Percentiles rank a stretch among this genome's conserved stretches.
Evolutionary conservation across 2,888 invertebrate species (phyloP).

Genomic region (Tetramorium bicarinatum): DNA sequence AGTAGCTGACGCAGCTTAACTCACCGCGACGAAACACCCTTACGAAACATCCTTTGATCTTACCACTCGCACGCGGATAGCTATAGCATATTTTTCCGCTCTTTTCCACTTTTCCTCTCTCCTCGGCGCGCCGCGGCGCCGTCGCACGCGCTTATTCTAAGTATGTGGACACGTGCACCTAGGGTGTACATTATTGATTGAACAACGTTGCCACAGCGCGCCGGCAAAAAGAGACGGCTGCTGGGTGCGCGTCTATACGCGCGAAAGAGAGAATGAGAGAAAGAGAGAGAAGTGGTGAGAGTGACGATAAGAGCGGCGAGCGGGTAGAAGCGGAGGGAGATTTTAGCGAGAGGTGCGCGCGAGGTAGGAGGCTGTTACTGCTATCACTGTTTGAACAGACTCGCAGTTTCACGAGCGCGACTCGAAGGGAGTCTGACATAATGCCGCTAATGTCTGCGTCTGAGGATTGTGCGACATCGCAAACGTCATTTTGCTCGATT

Average conservation of each 20-base stretch:
- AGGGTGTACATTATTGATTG: slow-evolving; percentile 83
- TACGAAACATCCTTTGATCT: slow-evolving; percentile 81
- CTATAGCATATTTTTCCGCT: slow-evolving; percentile 60
- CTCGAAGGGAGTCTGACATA: slow-evolving; percentile 81
- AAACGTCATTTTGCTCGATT: slow-evolving; percentile 49
- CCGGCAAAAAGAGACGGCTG: slow-evolving; percentile 68
- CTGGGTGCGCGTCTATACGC: slow-evolving; percentile 58
- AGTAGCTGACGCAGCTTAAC: slow-evolving; percentile 84
- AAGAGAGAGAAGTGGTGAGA: slow-evolving; percentile 33
- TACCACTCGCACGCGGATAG: slow-evolving; percentile 61
- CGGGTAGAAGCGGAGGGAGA: slow-evolving; percentile 53
- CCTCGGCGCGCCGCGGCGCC: slow-evolving; percentile 27
- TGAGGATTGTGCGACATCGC: slow-evolving; percentile 69
- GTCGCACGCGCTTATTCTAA: slow-evolving; percentile 63
- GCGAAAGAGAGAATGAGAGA: slow-evolving; percentile 55
- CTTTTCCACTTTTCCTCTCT: slow-evolving; percentile 49
- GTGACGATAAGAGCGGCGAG: slow-evolving; percentile 42
- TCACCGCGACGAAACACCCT: slow-evolving; percentile 69
- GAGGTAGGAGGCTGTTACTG: slow-evolving; percentile 76
- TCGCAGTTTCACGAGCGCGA: slow-evolving; percentile 84
- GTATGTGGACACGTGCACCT: slow-evolving; percentile 70
- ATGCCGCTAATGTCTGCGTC: slow-evolving; percentile 82
- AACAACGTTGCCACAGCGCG: slow-evolving; percentile 77
- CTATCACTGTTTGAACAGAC: slow-evolving; percentile 86
- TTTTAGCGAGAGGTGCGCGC: slow-evolving; percentile 57